Percentiles rank a stretch among this genome's conserved stretches.
Evolutionary conservation across 2,888 invertebrate species (phyloP).

Genomic region (Trimorus sp.): DNA sequence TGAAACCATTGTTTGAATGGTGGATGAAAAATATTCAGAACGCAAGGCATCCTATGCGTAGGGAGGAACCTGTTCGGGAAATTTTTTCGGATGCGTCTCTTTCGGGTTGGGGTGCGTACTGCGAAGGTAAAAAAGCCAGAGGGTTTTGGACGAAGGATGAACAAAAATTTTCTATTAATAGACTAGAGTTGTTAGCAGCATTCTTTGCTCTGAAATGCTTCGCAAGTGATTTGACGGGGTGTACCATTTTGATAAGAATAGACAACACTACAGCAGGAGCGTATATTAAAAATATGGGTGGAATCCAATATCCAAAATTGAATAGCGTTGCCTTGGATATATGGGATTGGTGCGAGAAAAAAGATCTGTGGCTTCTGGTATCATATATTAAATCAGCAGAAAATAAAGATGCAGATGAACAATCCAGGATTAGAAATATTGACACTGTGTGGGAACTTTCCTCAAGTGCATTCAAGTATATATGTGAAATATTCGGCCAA

Average conservation of each 20-base stretch:
- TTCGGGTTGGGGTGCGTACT: slow-evolving; percentile 48
- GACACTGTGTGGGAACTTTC: too few relatives aligned
- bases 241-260: slow-evolving; percentile 3
- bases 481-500: too few relatives aligned
- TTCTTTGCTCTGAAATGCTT: not conserved
- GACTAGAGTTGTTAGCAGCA: slow-evolving; percentile 4
- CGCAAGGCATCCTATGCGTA: slow-evolving; percentile 22
- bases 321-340: not conserved
- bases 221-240: not conserved
- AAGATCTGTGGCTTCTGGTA: slow-evolving; percentile 2
- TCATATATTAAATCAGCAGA: not conserved
- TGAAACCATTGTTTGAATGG: slow-evolving; percentile 32
- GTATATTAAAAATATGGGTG: slow-evolving; percentile 13
- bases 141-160: slow-evolving; percentile 45
- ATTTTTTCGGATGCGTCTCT: slow-evolving; percentile 58
- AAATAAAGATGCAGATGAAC: not conserved
- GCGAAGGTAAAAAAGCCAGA: slow-evolving; percentile 10
- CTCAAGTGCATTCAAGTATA: too few relatives aligned
- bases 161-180: not conserved
- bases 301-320: not conserved
- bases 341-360: slow-evolving; percentile 12
- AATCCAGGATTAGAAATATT: not conserved
- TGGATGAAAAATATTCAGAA: slow-evolving; percentile 40
- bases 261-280: slow-evolving; percentile 7
- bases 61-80: slow-evolving; percentile 22